Evolutionary conservation across 2,113 vertebrate species (phyloP).

Genomic region (Archocentrus centrarchus): DNA sequence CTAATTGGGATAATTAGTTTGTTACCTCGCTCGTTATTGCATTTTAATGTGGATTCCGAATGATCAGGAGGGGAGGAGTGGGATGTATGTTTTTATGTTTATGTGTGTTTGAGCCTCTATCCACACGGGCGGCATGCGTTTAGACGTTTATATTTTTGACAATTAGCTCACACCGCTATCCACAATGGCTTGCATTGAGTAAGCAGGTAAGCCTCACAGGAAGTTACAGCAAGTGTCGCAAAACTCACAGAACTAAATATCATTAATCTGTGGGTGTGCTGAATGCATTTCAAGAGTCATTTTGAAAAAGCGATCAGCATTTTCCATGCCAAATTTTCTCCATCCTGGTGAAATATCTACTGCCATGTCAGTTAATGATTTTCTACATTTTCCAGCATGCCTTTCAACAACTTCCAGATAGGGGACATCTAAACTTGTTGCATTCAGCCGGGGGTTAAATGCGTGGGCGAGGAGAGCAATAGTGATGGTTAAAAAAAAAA

Average conservation of each 20-base stretch:
- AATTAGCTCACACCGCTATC: conserved; percentile 16
- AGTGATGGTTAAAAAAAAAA: not conserved
- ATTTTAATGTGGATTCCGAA: conserved; percentile 70
- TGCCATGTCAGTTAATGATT: conserved; percentile 27
- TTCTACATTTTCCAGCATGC: conserved; percentile 17
- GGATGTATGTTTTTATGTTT: conserved; percentile 25
- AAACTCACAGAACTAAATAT: conserved; percentile 23
- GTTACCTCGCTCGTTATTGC: conserved; percentile 70
- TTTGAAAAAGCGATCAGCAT: conserved; percentile 22
- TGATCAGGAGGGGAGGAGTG: conserved; percentile 40
- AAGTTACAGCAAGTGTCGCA: conserved; percentile 4
- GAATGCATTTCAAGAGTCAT: conserved; percentile 1
- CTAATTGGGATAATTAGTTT: conserved; percentile 77
- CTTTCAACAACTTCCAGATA: conserved; percentile 14
- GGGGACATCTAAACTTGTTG: conserved; percentile 32
- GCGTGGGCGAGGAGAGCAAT: conserved; percentile 11
- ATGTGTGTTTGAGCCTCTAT: not conserved
- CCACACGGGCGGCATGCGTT: not conserved
- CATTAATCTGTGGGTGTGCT: conserved; percentile 32
- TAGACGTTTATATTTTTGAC: not conserved
- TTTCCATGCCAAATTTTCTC: not conserved
- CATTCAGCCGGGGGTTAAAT: conserved; percentile 17
- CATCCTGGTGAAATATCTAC: conserved; percentile 15
- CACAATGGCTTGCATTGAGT: not conserved
- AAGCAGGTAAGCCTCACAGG: not conserved